Evolutionary conservation across 2,888 invertebrate genomes (phyloP), one percentile per base, ranked within the genome.

Genomic region (Volucella zonaria): DNA sequence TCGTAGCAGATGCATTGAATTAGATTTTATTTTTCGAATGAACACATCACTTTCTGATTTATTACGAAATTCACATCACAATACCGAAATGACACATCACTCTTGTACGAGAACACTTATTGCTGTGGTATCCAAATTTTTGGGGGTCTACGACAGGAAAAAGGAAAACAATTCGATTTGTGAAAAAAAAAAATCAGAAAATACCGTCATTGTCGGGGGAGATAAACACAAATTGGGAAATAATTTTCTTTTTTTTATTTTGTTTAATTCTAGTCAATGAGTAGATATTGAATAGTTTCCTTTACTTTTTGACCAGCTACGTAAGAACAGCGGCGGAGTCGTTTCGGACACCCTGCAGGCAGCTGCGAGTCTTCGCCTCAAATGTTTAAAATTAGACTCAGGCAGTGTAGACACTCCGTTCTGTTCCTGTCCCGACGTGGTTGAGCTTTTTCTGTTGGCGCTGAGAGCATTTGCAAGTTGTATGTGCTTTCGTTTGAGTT

Each of bases 331-430:
- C 76, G 80, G 83, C 81, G 76, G 81, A 85, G 64, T 81, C 80
- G 76, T 83, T 75, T 80, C 71, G 73, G 67, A 77, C 71, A 81
- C 76, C 85, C 81, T 85, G 76, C 80, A 49, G 77, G 73, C 77
- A 85, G 85, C 80, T 85, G 76, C 77, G 81, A 73, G 81, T 81
- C 81, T 80, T 85, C 52, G 77, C 85, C 85, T 85, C 85, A 85
- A 85, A 85, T 85, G 85, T 85, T 85, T 85, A 85, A 85, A 73
- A 80, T 68, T 85, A 85, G 81, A 81, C 73, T 80, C 76, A 73
- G 77, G 73, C 81, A 81, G 45, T 45, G 68, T 49, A 61, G 56
- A 62, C 73, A 82, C 49, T 66, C 54, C 31, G 52, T 43, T 12
- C 49, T 9, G 42, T 38, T 45, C 51, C 59, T 64, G n/a, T 74